Conservation (phyloP, 2,797 vertebrate species). For the Knipowitschia caucasica region DNA sequence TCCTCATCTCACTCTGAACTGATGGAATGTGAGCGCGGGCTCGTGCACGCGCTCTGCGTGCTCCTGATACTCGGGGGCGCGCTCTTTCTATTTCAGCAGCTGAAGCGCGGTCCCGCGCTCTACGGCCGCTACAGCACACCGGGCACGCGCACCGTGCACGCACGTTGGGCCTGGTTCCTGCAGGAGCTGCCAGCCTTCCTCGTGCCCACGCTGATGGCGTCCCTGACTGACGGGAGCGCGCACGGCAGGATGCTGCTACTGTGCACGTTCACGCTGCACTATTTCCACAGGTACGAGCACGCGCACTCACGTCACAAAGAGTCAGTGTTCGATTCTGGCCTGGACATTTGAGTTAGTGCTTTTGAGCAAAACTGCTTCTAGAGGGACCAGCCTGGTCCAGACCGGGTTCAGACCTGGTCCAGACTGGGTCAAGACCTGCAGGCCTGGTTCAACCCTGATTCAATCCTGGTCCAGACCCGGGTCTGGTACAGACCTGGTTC, state of each 20-base stretch:
- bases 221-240: neutral
- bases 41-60: constrained; percentile 26
- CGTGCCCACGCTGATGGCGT: constrained; percentile 45
- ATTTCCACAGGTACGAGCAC: constrained; percentile 51
- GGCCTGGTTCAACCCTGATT: neutral
- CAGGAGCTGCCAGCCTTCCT: constrained; percentile 50
- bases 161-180: constrained; percentile 43
- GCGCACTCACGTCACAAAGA: neutral
- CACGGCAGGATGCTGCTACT: constrained; percentile 31
- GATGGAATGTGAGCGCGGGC: constrained; percentile 21
- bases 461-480: neutral
- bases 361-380: too few relatives aligned
- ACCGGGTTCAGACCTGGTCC: neutral
- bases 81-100: constrained; percentile 19
- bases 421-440: neutral
- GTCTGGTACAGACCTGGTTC: neutral
- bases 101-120: fast-evolving
- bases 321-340: neutral
- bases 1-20: neutral
- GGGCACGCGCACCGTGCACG: neutral
- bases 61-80: neutral
- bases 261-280: constrained; percentile 51
- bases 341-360: neutral
- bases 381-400: too few relatives aligned
- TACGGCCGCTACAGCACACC: constrained; percentile 42